These are phyloP conservation scores for Hippocampus comes DNA, from an alignment of 2,113 vertebrate species.

Conservation along the genomic window DNA sequence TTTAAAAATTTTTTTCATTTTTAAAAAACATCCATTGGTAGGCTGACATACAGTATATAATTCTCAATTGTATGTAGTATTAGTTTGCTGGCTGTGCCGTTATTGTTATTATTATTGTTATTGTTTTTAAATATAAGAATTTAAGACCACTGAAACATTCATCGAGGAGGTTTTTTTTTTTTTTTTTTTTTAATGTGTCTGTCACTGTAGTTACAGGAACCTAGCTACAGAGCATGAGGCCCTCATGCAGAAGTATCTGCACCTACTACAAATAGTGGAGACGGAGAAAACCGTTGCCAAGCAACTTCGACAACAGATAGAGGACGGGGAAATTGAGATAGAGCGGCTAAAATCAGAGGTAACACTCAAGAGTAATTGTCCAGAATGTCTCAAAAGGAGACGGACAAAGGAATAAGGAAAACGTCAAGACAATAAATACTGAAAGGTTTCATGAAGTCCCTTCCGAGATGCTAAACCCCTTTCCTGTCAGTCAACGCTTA, in stretches of 20 bases:
- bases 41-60: no score
- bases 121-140: no score
- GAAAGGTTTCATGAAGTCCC: constrained; percentile 2
- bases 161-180: constrained; percentile 41
- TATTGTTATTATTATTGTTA: no score
- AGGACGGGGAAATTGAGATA: constrained; percentile 96
- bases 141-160: constrained; percentile 29
- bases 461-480: no score
- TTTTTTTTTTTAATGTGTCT: constrained; percentile 32
- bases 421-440: constrained; percentile 13
- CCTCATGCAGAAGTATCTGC: constrained; percentile 98
- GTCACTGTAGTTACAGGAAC: constrained; percentile 84
- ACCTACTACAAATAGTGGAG: constrained; percentile 97
- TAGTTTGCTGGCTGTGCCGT: no score
- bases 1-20: no score
- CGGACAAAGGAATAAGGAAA: constrained; percentile 7
- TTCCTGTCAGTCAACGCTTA: neutral
- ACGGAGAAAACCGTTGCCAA: constrained; percentile 97
- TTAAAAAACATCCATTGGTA: no score
- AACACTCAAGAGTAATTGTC: constrained; percentile 34
- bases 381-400: neutral
- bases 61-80: no score
- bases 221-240: constrained; percentile 95
- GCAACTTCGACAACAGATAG: constrained; percentile 97
- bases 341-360: constrained; percentile 97